phyloP scores from a whole-genome alignment of 2,797 vertebrate species.

The Phrynocephalus forsythii region DNA sequence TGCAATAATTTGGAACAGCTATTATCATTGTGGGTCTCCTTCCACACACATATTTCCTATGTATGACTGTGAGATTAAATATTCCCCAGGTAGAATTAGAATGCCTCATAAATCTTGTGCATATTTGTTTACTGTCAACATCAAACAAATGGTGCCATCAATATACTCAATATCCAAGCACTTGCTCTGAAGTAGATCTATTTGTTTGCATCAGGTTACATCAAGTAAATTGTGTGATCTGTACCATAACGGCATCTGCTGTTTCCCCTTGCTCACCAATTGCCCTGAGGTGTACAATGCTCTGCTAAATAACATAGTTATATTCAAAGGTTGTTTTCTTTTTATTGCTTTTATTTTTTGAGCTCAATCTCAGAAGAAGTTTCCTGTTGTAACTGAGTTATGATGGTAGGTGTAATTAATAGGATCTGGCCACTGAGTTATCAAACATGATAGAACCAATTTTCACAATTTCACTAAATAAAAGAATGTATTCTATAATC shows the following conservation, averaged over 20 bases:
- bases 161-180: not conserved
- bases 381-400: not conserved
- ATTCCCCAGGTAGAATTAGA: not conserved
- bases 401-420: not conserved
- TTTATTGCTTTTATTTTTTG: constrained; percentile 24
- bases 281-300: not conserved
- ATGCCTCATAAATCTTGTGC: not conserved
- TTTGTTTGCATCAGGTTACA: not conserved
- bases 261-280: not conserved
- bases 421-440: not conserved
- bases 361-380: not conserved
- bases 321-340: not conserved
- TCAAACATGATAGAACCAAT: not conserved
- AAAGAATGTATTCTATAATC: not conserved
- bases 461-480: not conserved
- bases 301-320: not conserved
- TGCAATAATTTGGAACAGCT: constrained; percentile 1
- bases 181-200: not conserved
- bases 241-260: not conserved
- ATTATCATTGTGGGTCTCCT: constrained; percentile 3
- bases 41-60: not conserved
- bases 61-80: not conserved
- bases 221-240: not conserved
- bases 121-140: not conserved
- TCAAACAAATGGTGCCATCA: not conserved